Percentiles rank a stretch among this genome's conserved stretches.
These are phyloP conservation scores for Sebastes oblongus DNA, from an alignment of 2,797 vertebrate species.

Conservation along the genomic window DNA sequence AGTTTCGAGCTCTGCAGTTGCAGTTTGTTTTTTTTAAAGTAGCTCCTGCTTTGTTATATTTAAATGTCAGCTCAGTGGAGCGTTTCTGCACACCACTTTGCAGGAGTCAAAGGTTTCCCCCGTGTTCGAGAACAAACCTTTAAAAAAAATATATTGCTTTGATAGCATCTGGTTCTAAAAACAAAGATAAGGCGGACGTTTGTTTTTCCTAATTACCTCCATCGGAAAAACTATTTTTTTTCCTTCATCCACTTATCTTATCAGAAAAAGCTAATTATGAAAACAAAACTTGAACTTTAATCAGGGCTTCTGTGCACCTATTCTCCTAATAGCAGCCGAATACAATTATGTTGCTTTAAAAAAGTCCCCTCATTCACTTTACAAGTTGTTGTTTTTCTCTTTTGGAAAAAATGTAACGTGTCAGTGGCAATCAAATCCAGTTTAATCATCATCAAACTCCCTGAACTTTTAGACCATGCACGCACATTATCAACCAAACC, in stretches of 20 bases:
- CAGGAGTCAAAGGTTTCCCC: slow-evolving; percentile 18
- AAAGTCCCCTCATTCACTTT: slow-evolving; percentile 12
- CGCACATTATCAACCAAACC: slow-evolving; percentile 47
- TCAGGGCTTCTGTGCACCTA: slow-evolving; percentile 4
- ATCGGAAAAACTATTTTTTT: background rate
- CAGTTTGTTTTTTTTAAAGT: background rate
- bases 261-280: slow-evolving; percentile 25
- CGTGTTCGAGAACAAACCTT: slow-evolving; percentile 9
- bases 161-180: slow-evolving; percentile 30
- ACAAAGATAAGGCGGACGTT: slow-evolving; percentile 36
- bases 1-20: slow-evolving; percentile 44
- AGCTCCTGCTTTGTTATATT: slow-evolving; percentile 21
- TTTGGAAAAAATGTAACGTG: slow-evolving; percentile 23
- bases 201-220: slow-evolving; percentile 35
- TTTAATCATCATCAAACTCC: slow-evolving; percentile 60
- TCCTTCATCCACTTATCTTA: background rate
- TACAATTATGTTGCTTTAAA: slow-evolving; percentile 1
- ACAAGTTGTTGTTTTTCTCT: background rate
- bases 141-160: slow-evolving; percentile 32
- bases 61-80: slow-evolving; percentile 22
- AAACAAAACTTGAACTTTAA: slow-evolving; percentile 39
- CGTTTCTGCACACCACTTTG: slow-evolving; percentile 10
- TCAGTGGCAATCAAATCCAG: slow-evolving; percentile 52
- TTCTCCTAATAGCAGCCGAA: slow-evolving; percentile 3
- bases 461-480: slow-evolving; percentile 40